Evolutionary conservation across 2,797 vertebrate genomes (phyloP).

Genomic region (Corythornis leucogaster): DNA sequence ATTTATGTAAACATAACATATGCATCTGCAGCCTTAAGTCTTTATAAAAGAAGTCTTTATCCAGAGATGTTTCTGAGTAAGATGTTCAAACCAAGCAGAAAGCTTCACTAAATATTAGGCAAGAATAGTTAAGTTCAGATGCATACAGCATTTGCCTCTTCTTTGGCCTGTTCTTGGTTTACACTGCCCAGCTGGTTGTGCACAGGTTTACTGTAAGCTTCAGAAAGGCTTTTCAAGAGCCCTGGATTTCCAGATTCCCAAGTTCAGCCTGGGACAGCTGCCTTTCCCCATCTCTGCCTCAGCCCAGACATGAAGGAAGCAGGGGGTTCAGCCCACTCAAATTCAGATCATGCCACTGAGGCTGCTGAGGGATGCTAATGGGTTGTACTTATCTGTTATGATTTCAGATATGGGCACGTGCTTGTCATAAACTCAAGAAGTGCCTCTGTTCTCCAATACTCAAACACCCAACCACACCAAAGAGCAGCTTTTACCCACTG

Average conservation of each 20-base stretch:
- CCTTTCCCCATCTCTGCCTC: neutral
- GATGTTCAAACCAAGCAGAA: neutral
- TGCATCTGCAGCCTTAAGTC: neutral
- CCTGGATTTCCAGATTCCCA: neutral
- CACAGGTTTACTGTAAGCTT: neutral
- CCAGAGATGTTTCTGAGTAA: neutral
- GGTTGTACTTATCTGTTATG: neutral
- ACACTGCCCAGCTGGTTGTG: neutral
- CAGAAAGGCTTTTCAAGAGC: neutral
- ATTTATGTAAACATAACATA: neutral
- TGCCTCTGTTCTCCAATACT: neutral
- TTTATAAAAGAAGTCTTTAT: neutral
- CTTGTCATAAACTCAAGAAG: neutral
- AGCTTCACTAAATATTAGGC: neutral
- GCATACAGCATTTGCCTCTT: neutral
- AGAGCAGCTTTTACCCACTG: neutral
- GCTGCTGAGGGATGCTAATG: neutral
- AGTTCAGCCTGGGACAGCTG: neutral
- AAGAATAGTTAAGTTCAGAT: neutral
- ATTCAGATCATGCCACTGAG: neutral
- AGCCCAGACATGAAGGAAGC: neutral
- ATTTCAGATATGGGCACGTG: neutral
- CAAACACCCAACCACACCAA: neutral
- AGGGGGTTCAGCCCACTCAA: neutral
- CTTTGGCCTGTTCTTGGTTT: neutral